These are phyloP conservation scores for Drosophila subquinaria DNA, from an alignment of 2,888 invertebrate species.

Conservation along the genomic window DNA sequence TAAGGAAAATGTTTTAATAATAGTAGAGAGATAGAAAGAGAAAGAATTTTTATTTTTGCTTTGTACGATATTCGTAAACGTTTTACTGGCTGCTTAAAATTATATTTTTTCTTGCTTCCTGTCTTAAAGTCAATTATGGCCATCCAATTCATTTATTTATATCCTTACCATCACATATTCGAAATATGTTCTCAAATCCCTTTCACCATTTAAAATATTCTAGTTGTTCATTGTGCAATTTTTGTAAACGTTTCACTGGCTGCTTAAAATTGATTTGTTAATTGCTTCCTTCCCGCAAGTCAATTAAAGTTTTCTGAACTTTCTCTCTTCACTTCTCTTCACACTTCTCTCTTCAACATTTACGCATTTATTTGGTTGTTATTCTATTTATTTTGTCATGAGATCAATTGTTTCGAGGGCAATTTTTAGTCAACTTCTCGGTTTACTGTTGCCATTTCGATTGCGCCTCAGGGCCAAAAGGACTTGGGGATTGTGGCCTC, in stretches of 20 bases:
- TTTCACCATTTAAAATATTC: not conserved
- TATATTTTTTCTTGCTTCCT: too few species aligned
- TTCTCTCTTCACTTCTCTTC: not conserved
- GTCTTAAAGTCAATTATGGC: too few species aligned
- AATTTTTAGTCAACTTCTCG: slow-evolving; percentile 11
- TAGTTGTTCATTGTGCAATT: not conserved
- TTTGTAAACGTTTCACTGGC: not conserved
- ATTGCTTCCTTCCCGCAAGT: not conserved
- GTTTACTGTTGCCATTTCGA: slow-evolving; percentile 1
- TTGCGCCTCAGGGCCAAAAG: slow-evolving; percentile 19
- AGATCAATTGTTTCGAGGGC: slow-evolving; percentile 47
- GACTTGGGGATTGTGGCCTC: slow-evolving; percentile 10
- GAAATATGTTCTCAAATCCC: not conserved
- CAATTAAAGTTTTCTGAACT: too few species aligned
- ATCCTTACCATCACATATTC: not conserved
- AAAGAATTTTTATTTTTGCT: not conserved
- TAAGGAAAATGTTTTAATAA: not conserved
- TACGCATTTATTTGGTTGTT: slow-evolving; percentile 4
- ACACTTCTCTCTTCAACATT: not conserved
- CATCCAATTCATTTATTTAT: too few species aligned
- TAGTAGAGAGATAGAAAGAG: not conserved
- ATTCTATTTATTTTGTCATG: not conserved
- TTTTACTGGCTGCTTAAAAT: too few species aligned
- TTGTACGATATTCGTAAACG: too few species aligned
- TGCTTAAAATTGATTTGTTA: not conserved